Conservation (phyloP, 1,140 invertebrate genomes). For the Zaprionus tsacasi region DNA sequence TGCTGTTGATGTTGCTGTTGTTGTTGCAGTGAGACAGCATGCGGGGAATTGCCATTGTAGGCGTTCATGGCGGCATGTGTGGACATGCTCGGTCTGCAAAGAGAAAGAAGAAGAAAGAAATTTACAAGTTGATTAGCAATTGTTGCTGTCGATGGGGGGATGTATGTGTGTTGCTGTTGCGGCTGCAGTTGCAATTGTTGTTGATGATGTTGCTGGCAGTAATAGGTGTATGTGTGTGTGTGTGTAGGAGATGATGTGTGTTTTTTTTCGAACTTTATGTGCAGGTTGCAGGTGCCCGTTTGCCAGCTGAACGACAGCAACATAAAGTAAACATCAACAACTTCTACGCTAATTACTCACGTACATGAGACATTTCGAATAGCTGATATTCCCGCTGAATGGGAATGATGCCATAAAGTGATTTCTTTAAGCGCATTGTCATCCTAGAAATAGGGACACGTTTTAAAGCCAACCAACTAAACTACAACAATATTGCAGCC, state of each 20-base stretch:
- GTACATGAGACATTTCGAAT: constrained; percentile 79
- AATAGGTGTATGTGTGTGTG: constrained; percentile 12
- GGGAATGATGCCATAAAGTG: constrained; percentile 78
- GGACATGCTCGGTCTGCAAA: constrained; percentile 61
- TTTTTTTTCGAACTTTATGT: constrained; percentile 5
- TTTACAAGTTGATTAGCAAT: constrained; percentile 8
- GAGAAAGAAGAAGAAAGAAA: constrained; percentile 17
- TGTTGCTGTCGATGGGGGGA: constrained; percentile 15
- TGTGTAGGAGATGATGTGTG: background rate
- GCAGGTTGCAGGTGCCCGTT: constrained; percentile 31
- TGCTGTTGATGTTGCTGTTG: constrained; percentile 67
- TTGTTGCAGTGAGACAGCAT: constrained; percentile 64
- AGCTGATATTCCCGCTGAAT: constrained; percentile 78
- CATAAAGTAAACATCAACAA: constrained; percentile 16
- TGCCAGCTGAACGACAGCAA: constrained; percentile 19
- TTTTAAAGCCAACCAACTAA: constrained; percentile 31
- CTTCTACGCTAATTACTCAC: constrained; percentile 64
- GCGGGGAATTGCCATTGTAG: constrained; percentile 82
- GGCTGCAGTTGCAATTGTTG: constrained; percentile 17
- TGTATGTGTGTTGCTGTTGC: background rate
- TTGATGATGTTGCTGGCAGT: constrained; percentile 8
- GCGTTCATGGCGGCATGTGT: constrained; percentile 79
- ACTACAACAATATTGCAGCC: constrained; percentile 4
- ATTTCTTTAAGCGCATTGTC: constrained; percentile 78
- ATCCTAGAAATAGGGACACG: constrained; percentile 73